These are phyloP conservation scores for Meloidogyne chitwoodi DNA, from an alignment of 1,140 invertebrate genomes.

Conservation along the genomic window DNA sequence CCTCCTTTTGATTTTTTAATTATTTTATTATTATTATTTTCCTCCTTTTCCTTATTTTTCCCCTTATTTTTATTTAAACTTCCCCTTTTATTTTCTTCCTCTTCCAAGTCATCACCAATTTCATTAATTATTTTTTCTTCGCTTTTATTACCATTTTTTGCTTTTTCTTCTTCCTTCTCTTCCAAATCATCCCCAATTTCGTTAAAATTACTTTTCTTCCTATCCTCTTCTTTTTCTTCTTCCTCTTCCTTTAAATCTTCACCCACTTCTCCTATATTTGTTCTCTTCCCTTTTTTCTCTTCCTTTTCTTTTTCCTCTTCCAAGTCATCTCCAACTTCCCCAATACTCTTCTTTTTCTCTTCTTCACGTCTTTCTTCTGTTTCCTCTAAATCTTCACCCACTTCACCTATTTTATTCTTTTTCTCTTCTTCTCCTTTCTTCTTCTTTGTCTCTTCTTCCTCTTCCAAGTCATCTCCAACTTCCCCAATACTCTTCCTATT, in stretches of 20 bases:
- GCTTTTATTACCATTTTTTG: neutral
- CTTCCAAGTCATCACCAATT: neutral
- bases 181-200: neutral
- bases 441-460: neutral
- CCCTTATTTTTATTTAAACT: neutral
- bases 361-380: conserved; percentile 13
- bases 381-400: conserved; percentile 8
- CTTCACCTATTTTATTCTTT: neutral
- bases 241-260: conserved; percentile 11
- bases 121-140: neutral
- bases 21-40: conserved; percentile 7
- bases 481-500: neutral
- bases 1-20: neutral
- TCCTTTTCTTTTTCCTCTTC: neutral
- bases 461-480: neutral
- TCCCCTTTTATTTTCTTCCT: neutral
- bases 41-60: neutral
- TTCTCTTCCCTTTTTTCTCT: neutral
- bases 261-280: neutral
- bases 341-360: neutral
- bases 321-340: neutral
- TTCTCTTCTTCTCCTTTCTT: neutral
- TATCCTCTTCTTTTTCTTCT: neutral
- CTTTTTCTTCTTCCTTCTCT: neutral
- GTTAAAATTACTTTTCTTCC: too few relatives aligned